Evolutionary conservation across 23 tunicate species (phyloP), one percentile per base, ranked within the genome.

Genomic region (Trididemnum clinides): DNA sequence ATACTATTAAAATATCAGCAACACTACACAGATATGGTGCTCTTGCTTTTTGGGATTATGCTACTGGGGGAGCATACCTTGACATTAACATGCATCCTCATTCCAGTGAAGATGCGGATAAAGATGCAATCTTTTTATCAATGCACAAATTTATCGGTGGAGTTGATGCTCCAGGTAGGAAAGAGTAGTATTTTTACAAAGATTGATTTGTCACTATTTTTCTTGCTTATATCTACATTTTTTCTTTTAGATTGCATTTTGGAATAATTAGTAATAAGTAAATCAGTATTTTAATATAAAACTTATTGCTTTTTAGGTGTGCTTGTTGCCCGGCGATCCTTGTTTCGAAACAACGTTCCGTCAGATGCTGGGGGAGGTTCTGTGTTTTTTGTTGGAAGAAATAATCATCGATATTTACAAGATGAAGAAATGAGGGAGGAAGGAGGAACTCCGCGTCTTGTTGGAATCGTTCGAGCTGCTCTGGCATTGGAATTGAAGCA

Each of bases 111-210:
- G n/a, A 82, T 25, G 87, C 81, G 49, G 96, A 95, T 0, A 96
- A 92, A 78, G 97, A 96, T 75, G 99, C 99, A n/a, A 51, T 96
- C 3, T 96, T 96, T 88, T 35, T 96, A 1, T 96, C 99, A 2
- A 82, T 86, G 85, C 99, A 96, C 44, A 96, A 96, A 59, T 96
- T 96, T 78, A 71, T 95, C 34, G 99, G 99, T 32, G 97, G 99
- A 50, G 98, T 96, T 23, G 97, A 96, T 63, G 84, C 91, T 29
- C 97, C 99, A 39, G 99, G 99, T 77, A 19, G 27, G 54, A 44
- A 44, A 44, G 54, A 15, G 54, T 15, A 15, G 12, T 10, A 44
- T 44, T 44, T 44, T 44, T 44, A 44, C 54, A 44, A 44, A 7
- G 12, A 44, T 15, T 7, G 54, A 44, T 15, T 15, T 44, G 54